A percentile compares a stretch with the other conserved stretches of the same genome.
Conservation (phyloP, 1,140 invertebrate species). For the Zaprionus camerounensis region DNA sequence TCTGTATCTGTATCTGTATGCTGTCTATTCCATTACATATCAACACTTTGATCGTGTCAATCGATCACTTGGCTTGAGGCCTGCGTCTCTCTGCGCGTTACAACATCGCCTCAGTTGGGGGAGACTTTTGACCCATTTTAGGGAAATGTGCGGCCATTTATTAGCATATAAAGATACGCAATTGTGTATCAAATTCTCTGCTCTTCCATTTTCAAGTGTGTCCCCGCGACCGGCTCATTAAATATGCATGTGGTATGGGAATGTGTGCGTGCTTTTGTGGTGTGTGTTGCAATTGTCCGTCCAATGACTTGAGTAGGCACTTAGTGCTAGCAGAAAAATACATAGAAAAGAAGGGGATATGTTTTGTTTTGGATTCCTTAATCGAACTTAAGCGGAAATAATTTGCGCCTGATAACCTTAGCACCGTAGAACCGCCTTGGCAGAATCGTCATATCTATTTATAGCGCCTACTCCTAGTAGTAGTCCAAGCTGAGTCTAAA, state of each 20-base stretch:
- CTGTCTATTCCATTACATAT: conserved; percentile 71
- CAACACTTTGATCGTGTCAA: conserved; percentile 83
- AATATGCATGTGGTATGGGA: conserved; percentile 23
- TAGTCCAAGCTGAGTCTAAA: conserved; percentile 10
- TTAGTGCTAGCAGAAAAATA: background rate
- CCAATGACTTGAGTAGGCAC: conserved; percentile 5
- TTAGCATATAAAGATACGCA: conserved; percentile 81
- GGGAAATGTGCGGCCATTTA: conserved; percentile 76
- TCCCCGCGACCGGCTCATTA: conserved; percentile 48
- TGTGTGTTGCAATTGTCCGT: conserved; percentile 26
- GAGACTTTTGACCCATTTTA: conserved; percentile 84
- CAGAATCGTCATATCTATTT: conserved; percentile 74
- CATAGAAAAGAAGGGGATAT: conserved; percentile 20
- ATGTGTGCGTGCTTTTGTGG: conserved; percentile 10
- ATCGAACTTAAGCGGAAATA: conserved; percentile 59
- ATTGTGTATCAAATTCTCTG: conserved; percentile 58
- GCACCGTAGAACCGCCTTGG: conserved; percentile 23
- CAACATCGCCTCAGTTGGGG: conserved; percentile 66
- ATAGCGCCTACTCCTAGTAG: conserved; percentile 38
- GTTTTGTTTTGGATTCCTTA: conserved; percentile 44
- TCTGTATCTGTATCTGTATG: conserved; percentile 9
- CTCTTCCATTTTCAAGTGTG: conserved; percentile 65
- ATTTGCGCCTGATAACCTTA: conserved; percentile 68
- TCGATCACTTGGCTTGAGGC: conserved; percentile 75
- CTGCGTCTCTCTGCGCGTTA: conserved; percentile 52